Conservation (phyloP, 2,888 invertebrate genomes). For the Fragum whitleyi region DNA sequence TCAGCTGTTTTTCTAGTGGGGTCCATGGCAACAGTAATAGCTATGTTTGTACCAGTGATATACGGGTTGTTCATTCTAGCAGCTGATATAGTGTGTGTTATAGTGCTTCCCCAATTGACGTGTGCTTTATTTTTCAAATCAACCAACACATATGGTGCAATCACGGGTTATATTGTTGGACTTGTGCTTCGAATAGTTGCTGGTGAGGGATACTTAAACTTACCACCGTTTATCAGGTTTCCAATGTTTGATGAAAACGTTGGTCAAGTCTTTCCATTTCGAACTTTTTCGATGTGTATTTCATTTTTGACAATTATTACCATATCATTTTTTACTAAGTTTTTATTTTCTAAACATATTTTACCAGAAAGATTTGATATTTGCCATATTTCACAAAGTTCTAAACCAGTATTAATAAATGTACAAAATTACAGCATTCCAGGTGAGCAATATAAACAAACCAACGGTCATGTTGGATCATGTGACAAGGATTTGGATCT, state of each 20-base stretch:
- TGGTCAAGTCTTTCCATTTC: constrained; percentile 95
- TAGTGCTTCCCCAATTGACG: constrained; percentile 80
- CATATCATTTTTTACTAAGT: neutral
- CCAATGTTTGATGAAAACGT: constrained; percentile 89
- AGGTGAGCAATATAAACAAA: constrained; percentile 1
- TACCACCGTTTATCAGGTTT: constrained; percentile 94
- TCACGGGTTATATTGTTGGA: constrained; percentile 88
- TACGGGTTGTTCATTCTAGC: constrained; percentile 79
- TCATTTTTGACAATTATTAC: constrained; percentile 86
- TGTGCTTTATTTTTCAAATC: constrained; percentile 72
- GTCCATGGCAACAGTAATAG: constrained; percentile 70
- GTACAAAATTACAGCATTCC: neutral
- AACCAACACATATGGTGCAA: constrained; percentile 77
- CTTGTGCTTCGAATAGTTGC: constrained; percentile 92
- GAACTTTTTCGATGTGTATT: constrained; percentile 96
- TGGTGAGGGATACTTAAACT: constrained; percentile 93
- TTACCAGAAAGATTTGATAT: constrained; percentile 9
- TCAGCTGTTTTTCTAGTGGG: constrained; percentile 71
- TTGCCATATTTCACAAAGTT: neutral
- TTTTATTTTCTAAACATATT: constrained; percentile 22
- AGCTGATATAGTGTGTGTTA: constrained; percentile 81
- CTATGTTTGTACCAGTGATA: constrained; percentile 73
- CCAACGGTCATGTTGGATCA: neutral
- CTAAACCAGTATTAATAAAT: neutral
- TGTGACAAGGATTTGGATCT: neutral